These are phyloP conservation scores for Caenorhabditis imperialis DNA, from an alignment of 2,888 invertebrate genomes.

Conservation along the genomic window DNA sequence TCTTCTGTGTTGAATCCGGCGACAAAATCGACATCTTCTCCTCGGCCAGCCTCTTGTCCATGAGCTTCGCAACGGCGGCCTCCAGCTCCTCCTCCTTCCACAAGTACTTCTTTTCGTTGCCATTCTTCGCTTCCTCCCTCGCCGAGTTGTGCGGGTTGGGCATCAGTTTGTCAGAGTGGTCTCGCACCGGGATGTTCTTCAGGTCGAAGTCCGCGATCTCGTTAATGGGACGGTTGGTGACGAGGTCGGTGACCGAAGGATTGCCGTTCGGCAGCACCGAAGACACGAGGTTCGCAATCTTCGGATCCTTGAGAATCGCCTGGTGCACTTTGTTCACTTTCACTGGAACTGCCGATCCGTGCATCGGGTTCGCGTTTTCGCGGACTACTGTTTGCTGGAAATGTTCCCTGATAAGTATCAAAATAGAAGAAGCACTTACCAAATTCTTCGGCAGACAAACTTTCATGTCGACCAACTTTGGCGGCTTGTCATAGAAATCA, in stretches of 20 bases:
- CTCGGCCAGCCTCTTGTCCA: slow-evolving; percentile 32
- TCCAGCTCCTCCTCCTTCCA: slow-evolving; percentile 41
- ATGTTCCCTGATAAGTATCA: no score
- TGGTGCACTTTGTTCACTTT: slow-evolving; percentile 45
- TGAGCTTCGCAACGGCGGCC: slow-evolving; percentile 29
- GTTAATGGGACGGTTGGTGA: slow-evolving; percentile 13
- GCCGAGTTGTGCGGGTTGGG: slow-evolving; percentile 29
- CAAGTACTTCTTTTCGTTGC: neutral
- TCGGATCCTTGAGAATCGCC: slow-evolving; percentile 13
- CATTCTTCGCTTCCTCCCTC: neutral
- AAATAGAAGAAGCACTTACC: slow-evolving; percentile 25
- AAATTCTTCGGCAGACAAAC: slow-evolving; percentile 61
- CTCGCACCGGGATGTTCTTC: neutral
- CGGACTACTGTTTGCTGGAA: slow-evolving; percentile 51
- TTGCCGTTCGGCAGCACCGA: slow-evolving; percentile 7
- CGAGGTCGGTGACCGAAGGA: neutral
- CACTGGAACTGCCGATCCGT: slow-evolving; percentile 60
- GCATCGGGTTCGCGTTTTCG: slow-evolving; percentile 58
- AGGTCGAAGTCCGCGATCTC: slow-evolving; percentile 14
- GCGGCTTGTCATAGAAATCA: slow-evolving; percentile 63
- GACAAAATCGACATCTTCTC: neutral
- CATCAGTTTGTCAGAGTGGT: slow-evolving; percentile 3
- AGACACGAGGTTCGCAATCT: slow-evolving; percentile 4
- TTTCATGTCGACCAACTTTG: slow-evolving; percentile 58
- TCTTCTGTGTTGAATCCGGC: slow-evolving; percentile 5